phyloP scores from a whole-genome alignment of 2,797 vertebrate species.

The Squalus acanthias region DNA sequence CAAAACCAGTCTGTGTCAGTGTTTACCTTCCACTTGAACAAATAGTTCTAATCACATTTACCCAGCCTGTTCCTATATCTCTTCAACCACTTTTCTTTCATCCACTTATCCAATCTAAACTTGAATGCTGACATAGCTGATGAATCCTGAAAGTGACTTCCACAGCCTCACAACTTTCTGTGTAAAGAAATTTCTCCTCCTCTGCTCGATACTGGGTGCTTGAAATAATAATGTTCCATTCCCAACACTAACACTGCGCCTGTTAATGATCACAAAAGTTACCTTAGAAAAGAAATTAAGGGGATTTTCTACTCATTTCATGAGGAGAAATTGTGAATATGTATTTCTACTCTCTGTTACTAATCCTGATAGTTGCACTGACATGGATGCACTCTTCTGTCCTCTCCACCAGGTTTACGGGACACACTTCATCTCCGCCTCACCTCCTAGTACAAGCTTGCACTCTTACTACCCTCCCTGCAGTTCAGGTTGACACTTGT shows the following conservation, averaged over 20 bases:
- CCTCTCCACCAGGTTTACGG: too few species aligned
- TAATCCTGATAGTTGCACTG: too few species aligned
- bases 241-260: background rate
- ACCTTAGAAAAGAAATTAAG: background rate
- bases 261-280: background rate
- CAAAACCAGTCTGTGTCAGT: too few species aligned
- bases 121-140: background rate
- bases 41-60: background rate
- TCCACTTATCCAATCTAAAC: background rate
- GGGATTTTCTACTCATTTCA: background rate
- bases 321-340: too few species aligned
- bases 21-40: background rate
- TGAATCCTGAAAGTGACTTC: background rate
- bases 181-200: background rate
- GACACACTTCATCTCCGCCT: too few species aligned
- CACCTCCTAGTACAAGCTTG: too few species aligned
- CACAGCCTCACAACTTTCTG: background rate
- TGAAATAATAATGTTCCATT: background rate
- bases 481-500: background rate
- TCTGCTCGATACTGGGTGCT: background rate
- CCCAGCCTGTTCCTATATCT: background rate
- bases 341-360: too few species aligned
- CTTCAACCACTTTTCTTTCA: background rate
- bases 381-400: too few species aligned
- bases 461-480: background rate